A percentile compares a stretch with the other conserved stretches of the same genome.
Evolutionary conservation across 2,888 invertebrate species (phyloP).

Genomic region (Meliscaeva auricollis): DNA sequence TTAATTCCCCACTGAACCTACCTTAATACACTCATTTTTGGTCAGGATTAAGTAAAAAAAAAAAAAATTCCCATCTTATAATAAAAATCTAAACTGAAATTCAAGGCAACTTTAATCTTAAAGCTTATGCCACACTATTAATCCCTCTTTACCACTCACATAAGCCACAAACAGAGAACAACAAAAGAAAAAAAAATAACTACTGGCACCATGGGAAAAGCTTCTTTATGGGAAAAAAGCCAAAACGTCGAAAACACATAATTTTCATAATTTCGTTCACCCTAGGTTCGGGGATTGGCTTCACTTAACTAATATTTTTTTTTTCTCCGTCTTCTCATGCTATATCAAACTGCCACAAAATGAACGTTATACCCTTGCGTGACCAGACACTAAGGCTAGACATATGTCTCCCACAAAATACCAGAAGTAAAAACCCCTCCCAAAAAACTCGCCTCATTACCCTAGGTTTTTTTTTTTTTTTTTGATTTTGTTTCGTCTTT

Average conservation of each 20-base stretch:
- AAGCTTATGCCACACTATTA: not conserved
- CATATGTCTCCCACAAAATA: slow-evolving; percentile 55
- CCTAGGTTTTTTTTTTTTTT: slow-evolving; percentile 20
- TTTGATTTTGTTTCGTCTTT: not conserved
- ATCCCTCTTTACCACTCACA: slow-evolving; percentile 1
- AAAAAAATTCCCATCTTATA: too few relatives aligned
- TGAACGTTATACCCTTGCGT: slow-evolving; percentile 61
- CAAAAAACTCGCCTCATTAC: slow-evolving; percentile 9
- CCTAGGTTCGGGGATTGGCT: slow-evolving; percentile 31
- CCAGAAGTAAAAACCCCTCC: slow-evolving; percentile 12
- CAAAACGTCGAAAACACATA: slow-evolving; percentile 33
- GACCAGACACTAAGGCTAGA: slow-evolving; percentile 73
- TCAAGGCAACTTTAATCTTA: slow-evolving; percentile 9
- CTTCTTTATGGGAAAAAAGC: not conserved
- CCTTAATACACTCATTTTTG: slow-evolving; percentile 2
- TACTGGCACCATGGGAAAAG: slow-evolving; percentile 5
- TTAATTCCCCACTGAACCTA: not conserved
- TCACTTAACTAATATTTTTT: slow-evolving; percentile 11
- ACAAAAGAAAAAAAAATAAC: not conserved
- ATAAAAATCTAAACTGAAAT: slow-evolving; percentile 8
- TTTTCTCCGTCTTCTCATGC: not conserved
- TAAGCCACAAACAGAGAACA: too few relatives aligned
- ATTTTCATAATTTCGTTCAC: slow-evolving; percentile 40
- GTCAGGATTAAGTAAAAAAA: slow-evolving; percentile 7
- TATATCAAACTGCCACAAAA: not conserved